Conservation (phyloP, 2,888 invertebrate species). For the Pecten maximus region DNA sequence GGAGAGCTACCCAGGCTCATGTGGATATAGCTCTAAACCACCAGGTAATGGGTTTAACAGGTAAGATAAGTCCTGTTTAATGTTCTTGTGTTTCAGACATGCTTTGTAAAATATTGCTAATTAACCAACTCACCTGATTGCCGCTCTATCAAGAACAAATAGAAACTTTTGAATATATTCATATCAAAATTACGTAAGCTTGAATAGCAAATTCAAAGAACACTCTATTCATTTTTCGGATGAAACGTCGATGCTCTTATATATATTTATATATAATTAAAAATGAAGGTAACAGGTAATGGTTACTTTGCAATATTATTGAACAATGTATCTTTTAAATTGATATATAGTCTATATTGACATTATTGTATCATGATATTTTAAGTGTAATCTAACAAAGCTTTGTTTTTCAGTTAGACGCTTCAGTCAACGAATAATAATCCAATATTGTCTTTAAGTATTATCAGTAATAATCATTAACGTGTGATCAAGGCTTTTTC, state of each 20-base stretch:
- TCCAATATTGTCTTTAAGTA: not conserved
- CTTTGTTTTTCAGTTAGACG: not conserved
- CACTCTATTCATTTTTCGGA: too few species aligned
- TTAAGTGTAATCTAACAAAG: not conserved
- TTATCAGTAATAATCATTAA: too few species aligned
- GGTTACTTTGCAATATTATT: not conserved
- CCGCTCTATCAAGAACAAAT: not conserved
- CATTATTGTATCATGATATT: not conserved
- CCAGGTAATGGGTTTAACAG: not conserved
- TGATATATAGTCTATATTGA: not conserved
- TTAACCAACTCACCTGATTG: not conserved
- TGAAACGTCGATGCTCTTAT: too few species aligned
- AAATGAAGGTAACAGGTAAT: not conserved
- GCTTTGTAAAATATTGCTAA: slow-evolving; percentile 11
- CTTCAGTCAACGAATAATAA: not conserved
- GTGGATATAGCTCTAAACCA: not conserved
- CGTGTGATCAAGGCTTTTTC: too few species aligned
- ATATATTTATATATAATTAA: not conserved
- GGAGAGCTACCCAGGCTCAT: not conserved
- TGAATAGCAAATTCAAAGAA: too few species aligned
- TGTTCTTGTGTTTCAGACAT: not conserved
- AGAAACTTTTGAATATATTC: too few species aligned
- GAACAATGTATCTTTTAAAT: not conserved
- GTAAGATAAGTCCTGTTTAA: not conserved
- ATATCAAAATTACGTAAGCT: too few species aligned